phyloP scores from a whole-genome alignment of 2,113 vertebrate genomes.

The Pholis gunnellus region DNA sequence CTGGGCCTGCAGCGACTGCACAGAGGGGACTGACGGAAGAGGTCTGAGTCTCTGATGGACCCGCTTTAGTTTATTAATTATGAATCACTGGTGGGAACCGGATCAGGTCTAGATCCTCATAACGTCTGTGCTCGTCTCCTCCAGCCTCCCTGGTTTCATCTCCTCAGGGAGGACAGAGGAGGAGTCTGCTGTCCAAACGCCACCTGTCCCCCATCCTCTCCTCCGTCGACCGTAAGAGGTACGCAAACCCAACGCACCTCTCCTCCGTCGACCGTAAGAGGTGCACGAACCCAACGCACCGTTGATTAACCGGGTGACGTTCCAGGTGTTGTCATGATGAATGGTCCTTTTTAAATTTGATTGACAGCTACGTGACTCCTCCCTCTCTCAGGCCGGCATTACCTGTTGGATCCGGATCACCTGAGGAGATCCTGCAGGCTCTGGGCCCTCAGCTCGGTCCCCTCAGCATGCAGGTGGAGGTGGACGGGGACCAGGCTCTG shows the following conservation, averaged over 20 bases:
- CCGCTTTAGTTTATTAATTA: no score
- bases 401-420: not conserved
- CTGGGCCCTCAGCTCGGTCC: conserved; percentile 33
- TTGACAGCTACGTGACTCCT: not conserved
- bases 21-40: conserved; percentile 84
- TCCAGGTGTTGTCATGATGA: not conserved
- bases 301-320: not conserved
- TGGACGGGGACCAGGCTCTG: conserved; percentile 84
- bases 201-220: conserved; percentile 42
- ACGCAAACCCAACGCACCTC: not conserved
- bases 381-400: conserved; percentile 26
- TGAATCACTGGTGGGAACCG: no score
- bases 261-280: conserved; percentile 53
- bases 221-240: conserved; percentile 61
- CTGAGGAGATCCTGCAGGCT: conserved; percentile 58
- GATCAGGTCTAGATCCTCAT: no score
- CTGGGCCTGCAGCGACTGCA: conserved; percentile 94
- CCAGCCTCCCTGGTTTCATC: conserved; percentile 63
- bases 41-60: conserved; percentile 74
- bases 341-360: not conserved
- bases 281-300: conserved; percentile 6
- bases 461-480: conserved; percentile 76
- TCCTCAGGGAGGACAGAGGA: conserved; percentile 54
- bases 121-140: not conserved
- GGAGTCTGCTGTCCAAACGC: conserved; percentile 60